Base-by-base conservation (phyloP, 1,140 invertebrate genomes). In the Papilio aristodemus region DNA sequence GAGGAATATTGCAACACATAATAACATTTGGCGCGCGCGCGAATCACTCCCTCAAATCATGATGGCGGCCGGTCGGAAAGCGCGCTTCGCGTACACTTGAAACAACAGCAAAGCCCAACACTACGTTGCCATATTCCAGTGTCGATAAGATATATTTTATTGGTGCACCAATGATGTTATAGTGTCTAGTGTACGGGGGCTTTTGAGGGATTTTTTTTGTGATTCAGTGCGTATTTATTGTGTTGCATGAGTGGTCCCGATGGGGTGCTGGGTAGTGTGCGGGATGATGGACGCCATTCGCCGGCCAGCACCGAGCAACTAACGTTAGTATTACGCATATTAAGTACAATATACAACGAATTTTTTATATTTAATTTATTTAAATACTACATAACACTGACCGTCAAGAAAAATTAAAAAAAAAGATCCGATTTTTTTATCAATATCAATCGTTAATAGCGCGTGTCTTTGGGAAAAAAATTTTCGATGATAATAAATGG, bases 271-370 rank as follows among this genome's bases (percentile, higher is more conserved):
- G 80, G 79, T 32, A 79, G 78, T 73, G 81, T 76, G 79, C 79
- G 85, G 86, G 83, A 82, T 74, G 86, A 90, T 74, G 87, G 87
- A 79, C 82, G 87, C 72, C 86, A 84, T 72, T 86, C 87, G 75
- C 87, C 88, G 82, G 87, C 86, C 76, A 89, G 85, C 80, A 88
- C 85, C 19, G 87, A 89, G 74, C 86, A 90, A 85, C 84, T 90
- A 89, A 90, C 88, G 86, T 89, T 75, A 84, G 87, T 86, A 82
- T 73, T 75, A 68, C n/a, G 60, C 19, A 59, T 32, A 32, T 13
- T 14, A 32, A 59, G 13, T 59, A 36, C 14, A 39, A 9, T 14
- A 14, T 38, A 37, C 10, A 19, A 50, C 10, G n/a, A 8, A 0
- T 13, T 10, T 9, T 11, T 10, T 11, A 0, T 9, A 8, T 11